phyloP scores from a whole-genome alignment of 2,113 vertebrate species.

The Dendropsophus ebraccatus region DNA sequence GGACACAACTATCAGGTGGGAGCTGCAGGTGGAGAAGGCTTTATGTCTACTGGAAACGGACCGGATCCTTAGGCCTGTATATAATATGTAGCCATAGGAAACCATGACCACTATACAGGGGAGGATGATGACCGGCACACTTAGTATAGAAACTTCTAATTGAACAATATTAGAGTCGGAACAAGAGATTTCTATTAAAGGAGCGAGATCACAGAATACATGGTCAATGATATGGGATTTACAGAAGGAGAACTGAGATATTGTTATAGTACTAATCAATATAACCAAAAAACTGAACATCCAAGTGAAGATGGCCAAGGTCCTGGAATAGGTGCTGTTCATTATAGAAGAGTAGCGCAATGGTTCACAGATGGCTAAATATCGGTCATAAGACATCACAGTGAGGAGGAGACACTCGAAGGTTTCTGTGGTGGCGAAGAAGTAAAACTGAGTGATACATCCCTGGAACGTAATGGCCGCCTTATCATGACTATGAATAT shows the following conservation, averaged over 20 bases:
- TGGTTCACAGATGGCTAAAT: neutral
- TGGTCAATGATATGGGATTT: neutral
- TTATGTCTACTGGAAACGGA: neutral
- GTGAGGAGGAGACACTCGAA: neutral
- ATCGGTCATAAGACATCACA: neutral
- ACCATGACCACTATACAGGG: neutral
- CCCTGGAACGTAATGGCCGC: neutral
- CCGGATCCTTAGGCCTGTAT: neutral
- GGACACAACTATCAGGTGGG: neutral
- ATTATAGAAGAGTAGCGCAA: neutral
- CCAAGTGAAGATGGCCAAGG: neutral
- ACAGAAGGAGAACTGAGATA: neutral
- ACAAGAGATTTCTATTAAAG: neutral
- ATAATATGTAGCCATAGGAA: neutral
- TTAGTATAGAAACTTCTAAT: neutral
- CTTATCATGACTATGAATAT: neutral
- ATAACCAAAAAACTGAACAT: neutral
- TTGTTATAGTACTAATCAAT: neutral
- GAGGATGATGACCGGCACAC: neutral
- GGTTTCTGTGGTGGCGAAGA: neutral
- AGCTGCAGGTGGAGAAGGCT: constrained; percentile 4
- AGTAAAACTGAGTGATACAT: constrained; percentile 1
- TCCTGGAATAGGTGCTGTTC: neutral
- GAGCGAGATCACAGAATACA: neutral
- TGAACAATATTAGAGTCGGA: neutral